phyloP scores from a whole-genome alignment of 2,888 invertebrate genomes.

The Maniola hyperantus region DNA sequence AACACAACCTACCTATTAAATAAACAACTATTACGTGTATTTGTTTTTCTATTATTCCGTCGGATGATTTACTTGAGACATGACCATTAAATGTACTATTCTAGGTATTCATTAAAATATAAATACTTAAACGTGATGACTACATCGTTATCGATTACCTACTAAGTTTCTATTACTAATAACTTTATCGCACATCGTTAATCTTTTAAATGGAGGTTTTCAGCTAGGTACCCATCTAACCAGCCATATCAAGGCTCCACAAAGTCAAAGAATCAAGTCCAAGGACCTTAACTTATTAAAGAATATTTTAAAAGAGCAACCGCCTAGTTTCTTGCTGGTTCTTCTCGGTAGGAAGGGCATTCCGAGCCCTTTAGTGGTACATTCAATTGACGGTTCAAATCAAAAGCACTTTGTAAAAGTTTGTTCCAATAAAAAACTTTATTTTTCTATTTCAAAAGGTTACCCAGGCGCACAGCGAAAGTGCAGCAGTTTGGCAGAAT shows the following conservation, averaged over 20 bases:
- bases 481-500: too few relatives aligned
- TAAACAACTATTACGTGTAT: constrained; percentile 9
- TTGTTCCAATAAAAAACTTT: too few relatives aligned
- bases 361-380: too few relatives aligned
- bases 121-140: constrained; percentile 23
- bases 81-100: constrained; percentile 30
- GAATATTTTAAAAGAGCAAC: too few relatives aligned
- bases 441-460: too few relatives aligned
- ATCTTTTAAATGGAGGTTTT: not conserved
- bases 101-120: constrained; percentile 30
- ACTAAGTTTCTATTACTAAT: constrained; percentile 15
- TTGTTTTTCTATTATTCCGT: constrained; percentile 27
- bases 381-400: too few relatives aligned
- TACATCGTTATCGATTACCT: constrained; percentile 24
- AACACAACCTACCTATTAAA: constrained; percentile 5
- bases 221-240: not conserved
- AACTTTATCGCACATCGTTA: not conserved
- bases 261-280: not conserved
- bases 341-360: too few relatives aligned
- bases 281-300: too few relatives aligned
- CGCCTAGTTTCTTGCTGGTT: too few relatives aligned
- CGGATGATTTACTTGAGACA: constrained; percentile 29
- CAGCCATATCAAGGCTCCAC: not conserved
- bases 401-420: too few relatives aligned
- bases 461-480: too few relatives aligned